phyloP scores from a whole-genome alignment of 2,797 vertebrate genomes.

The Hippoglossus hippoglossus region DNA sequence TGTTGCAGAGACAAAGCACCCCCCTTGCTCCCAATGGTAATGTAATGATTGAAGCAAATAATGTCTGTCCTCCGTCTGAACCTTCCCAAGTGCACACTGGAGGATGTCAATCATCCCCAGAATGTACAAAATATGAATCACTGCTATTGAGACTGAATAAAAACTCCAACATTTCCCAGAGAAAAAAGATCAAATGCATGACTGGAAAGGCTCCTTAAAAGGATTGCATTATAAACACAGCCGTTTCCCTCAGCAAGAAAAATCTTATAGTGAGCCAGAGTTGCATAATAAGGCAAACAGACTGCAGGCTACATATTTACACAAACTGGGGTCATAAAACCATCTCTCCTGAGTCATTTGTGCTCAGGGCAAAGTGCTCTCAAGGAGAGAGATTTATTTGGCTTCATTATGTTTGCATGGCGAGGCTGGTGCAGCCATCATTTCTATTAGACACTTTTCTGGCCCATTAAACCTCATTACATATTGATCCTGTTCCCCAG shows the following conservation, averaged over 20 bases:
- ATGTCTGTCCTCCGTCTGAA: conserved; percentile 65
- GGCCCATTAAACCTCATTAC: conserved; percentile 81
- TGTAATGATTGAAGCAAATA: conserved; percentile 57
- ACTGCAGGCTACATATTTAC: conserved; percentile 78
- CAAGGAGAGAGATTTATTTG: conserved; percentile 74
- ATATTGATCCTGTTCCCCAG: conserved; percentile 73
- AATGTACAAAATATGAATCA: conserved; percentile 41
- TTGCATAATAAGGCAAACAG: conserved; percentile 70
- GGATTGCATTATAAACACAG: conserved; percentile 61
- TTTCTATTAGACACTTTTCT: conserved; percentile 79
- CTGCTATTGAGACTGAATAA: conserved; percentile 31
- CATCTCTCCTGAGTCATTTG: conserved; percentile 67
- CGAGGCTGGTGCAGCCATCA: conserved; percentile 67
- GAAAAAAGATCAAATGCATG: conserved; percentile 26
- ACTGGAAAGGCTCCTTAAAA: conserved; percentile 51
- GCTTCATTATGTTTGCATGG: conserved; percentile 73
- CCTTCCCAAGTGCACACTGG: conserved; percentile 48
- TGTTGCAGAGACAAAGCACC: conserved; percentile 37
- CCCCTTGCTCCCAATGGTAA: conserved; percentile 36
- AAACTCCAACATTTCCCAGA: conserved; percentile 22
- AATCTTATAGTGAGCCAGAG: conserved; percentile 46
- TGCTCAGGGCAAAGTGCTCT: conserved; percentile 70
- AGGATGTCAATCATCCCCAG: conserved; percentile 61
- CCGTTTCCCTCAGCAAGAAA: conserved; percentile 55
- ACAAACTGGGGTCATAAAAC: conserved; percentile 75